phyloP scores from a whole-genome alignment of 2,113 vertebrate genomes.

The Halichoerus grypus region DNA sequence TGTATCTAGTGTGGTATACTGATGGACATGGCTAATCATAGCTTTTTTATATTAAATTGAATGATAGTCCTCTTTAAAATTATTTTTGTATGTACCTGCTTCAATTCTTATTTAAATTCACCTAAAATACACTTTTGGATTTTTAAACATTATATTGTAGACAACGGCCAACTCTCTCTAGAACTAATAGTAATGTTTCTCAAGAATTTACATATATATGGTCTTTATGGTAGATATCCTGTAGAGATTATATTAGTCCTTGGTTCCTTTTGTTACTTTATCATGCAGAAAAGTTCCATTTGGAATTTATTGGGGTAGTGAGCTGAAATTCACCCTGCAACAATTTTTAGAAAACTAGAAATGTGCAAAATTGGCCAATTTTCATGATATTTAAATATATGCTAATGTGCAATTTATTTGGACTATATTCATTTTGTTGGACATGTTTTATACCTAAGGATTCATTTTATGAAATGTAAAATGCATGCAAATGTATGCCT shows the following conservation, averaged over 20 bases:
- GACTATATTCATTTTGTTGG: not conserved
- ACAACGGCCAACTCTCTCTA: slow-evolving; percentile 15
- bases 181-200: slow-evolving; percentile 39
- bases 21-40: not conserved
- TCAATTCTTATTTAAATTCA: slow-evolving; percentile 47
- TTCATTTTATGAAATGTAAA: slow-evolving; percentile 51
- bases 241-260: slow-evolving; percentile 58
- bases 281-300: slow-evolving; percentile 56
- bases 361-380: slow-evolving; percentile 51
- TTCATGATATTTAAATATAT: slow-evolving; percentile 69
- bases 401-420: slow-evolving; percentile 52
- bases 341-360: slow-evolving; percentile 13
- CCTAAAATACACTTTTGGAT: slow-evolving; percentile 40
- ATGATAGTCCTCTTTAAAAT: not conserved
- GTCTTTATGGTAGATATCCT: slow-evolving; percentile 63
- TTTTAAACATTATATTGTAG: slow-evolving; percentile 58
- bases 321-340: slow-evolving; percentile 20
- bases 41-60: not conserved
- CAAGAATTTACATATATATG: slow-evolving; percentile 66
- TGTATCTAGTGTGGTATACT: not conserved
- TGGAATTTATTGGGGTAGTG: slow-evolving; percentile 57
- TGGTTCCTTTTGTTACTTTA: slow-evolving; percentile 53
- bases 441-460: not conserved
- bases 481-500: slow-evolving; percentile 40
- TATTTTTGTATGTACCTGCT: not conserved